Evolutionary conservation across 2,113 vertebrate genomes (phyloP), one percentile per base, ranked within the genome.

Genomic region (Thunnus maccoyii): DNA sequence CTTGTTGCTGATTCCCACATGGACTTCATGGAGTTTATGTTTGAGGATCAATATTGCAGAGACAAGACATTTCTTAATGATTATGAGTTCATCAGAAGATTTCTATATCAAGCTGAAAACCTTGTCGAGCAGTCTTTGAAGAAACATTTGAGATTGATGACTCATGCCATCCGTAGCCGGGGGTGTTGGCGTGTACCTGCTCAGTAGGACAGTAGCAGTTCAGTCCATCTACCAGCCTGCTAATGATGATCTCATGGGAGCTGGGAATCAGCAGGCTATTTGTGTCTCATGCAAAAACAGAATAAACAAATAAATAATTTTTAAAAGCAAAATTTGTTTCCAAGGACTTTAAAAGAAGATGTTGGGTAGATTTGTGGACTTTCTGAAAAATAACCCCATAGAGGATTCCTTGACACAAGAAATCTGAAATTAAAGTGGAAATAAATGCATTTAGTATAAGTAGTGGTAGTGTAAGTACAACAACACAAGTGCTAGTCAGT

Each of bases 1-100:
- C 64, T 72, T 76, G 82, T 72, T 87, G 60, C 70, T 57, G 52
- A 85, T 69, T 84, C 75, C 85, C 85, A 70, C 11, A 56, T 71
- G 65, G 64, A 76, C 67, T 20, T 85, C n/a, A 30, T 10, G 3
- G 41, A 76, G 64, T 85, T 73, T 54, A 81, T 32, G 25, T 85
- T 67, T 88, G 71, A 86, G 70, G 84, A 83, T 83, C 69, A 74
- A 83, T 76, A 71, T 17, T 62, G 36, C 15, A 36, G 18, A 73
- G 54, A 46, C 14, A 16, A 62, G 57, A 74, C 27, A 47, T 48
- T 55, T 47, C 41, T 47, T 79, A 56, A 78, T 48, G n/a, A 82
- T 76, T 14, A 58, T 47, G 69, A 72, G 67, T 57, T 70, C 25
- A 84, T 78, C 18, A 3, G 51, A n/a, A 55, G 71, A 13, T 44